These are phyloP conservation scores for Danionella cerebrum DNA, from an alignment of 2,113 vertebrate genomes.

Conservation along the genomic window DNA sequence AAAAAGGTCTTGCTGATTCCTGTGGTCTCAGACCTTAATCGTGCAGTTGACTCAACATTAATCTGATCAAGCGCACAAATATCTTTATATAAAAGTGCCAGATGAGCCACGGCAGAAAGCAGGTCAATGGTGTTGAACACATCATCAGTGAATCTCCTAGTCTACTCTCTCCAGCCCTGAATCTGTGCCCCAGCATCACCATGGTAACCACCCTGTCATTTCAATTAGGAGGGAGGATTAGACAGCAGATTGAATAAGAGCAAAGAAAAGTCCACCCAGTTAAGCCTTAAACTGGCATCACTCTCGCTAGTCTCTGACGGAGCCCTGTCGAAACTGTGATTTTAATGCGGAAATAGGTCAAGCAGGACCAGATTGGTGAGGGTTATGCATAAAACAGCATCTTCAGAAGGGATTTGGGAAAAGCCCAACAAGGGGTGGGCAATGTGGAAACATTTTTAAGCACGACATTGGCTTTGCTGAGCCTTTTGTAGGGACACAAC, in stretches of 20 bases:
- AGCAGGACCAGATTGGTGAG: not conserved
- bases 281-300: constrained; percentile 14
- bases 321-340: not conserved
- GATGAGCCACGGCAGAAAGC: not conserved
- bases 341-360: constrained; percentile 26
- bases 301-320: not conserved
- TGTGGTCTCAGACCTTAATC: not conserved
- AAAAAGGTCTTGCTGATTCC: too few species aligned
- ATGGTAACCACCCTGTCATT: constrained; percentile 58
- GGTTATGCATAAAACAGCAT: not conserved
- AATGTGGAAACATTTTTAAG: too few species aligned
- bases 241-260: constrained; percentile 50
- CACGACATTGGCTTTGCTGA: too few species aligned
- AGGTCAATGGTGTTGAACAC: constrained; percentile 38
- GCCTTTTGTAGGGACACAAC: too few species aligned
- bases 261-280: constrained; percentile 43
- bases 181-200: constrained; percentile 54
- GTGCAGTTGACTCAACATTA: not conserved
- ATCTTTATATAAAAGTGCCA: not conserved
- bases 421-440: too few species aligned
- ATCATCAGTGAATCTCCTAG: constrained; percentile 44
- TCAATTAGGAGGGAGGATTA: constrained; percentile 53
- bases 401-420: too few species aligned
- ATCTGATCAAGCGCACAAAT: not conserved
- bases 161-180: constrained; percentile 57